Evolutionary conservation across 2,797 vertebrate genomes (phyloP), one percentile per base, ranked within the genome.

Genomic region (Tarsius wallacei): DNA sequence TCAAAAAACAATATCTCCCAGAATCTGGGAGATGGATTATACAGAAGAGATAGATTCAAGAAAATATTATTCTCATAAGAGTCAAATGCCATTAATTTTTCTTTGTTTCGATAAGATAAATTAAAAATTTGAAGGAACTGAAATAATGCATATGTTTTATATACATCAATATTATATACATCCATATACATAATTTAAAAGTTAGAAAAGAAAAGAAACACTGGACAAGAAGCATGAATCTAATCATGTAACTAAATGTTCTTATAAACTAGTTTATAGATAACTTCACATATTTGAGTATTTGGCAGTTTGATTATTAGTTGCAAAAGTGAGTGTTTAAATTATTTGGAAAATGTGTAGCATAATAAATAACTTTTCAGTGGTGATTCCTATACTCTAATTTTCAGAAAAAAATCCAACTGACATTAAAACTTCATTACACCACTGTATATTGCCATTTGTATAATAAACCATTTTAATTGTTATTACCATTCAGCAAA

Each of bases 321-420:
- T 49, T 90, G 11, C 26, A 86, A 94, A 88, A 86, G 14, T 76
- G 13, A 77, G 16, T 74, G 4, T 73, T 96, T 87, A 61, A 12
- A 86, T 78, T 94, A 78, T 63, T 95, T 9, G 86, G 36, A 94
- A 94, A 87, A 81, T 85, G 84, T n/a, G 16, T 10, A 49, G 2
- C 7, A 73, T 88, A 85, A 19, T 86, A 85, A 88, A 87, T 42
- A 84, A n/a, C 71, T 88, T 81, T 61, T 87, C 89, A 47, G 8
- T 70, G 13, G n/a, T 76, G 63, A 81, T 2, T 49, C 4, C 13
- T 94, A 0, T 84, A 81, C 17, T 88, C 19, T 59, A 42, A 55
- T 90, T 96, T 90, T 31, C 81, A 19, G 61, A 6, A 86, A 87
- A 89, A 81, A 91, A 24, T 78, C 36, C 63, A 71, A 4, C 2